Evolutionary conservation across 23 tunicate species (phyloP), one percentile per base, ranked within the genome.

Genomic region (Halocynthia aurantium): DNA sequence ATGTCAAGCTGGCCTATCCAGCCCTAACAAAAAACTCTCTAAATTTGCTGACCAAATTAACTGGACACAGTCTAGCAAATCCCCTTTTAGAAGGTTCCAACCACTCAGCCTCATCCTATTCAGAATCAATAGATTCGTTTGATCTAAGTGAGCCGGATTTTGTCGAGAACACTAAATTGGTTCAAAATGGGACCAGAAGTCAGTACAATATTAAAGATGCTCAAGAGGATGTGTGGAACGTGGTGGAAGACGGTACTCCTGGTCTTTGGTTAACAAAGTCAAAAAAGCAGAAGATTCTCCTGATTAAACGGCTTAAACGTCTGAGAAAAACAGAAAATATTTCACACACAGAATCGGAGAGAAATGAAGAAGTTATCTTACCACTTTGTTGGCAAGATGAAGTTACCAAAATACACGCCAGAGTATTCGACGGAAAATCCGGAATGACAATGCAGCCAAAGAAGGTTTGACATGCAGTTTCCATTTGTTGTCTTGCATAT

Each of bases 201-300:
- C 44, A 31, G 44, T 31, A 1, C 44, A 31, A 31, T 31, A 31
- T 31, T 31, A 75, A 50, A 55, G 92, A 21, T 21, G 69, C 70
- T 8, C 85, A 89, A 10, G 87, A 84, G 52, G 73, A 83, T 12
- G 79, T 89, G 62, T 89, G 96, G 96, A 75, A 83, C 22, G n/a
- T 84, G 22, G 62, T 89, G 19, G 85, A 84, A 76, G 84, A 77
- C 8, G 75, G 83, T 17, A 85, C 87, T 31, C 88, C 96, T 31
- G 53, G 75, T 5, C 69, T 89, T 7, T 89, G 96, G 96, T 61
- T 89, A 53, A 53, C 72, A 44, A 76, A 84, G 78, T 75, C 87
- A 21, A 76, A 63, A 67, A 81, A 83, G 82, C 62, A 69, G 18
- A 61, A 80, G 64, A 79, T 80, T 75, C 69, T 65, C 15, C 0